Base-by-base conservation (phyloP, 2,888 invertebrate genomes). In the Thera britannica region DNA sequence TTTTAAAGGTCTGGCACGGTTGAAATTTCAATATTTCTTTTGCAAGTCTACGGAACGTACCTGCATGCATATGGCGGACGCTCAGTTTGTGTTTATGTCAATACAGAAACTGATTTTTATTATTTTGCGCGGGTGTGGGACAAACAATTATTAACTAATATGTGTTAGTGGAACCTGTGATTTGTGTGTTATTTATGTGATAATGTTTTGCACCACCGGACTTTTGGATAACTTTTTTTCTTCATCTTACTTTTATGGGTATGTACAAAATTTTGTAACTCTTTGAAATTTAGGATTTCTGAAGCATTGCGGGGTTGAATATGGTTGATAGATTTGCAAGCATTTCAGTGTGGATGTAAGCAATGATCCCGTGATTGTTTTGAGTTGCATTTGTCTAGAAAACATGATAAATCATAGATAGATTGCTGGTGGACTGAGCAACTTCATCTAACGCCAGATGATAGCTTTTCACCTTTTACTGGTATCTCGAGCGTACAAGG, bases 51-150 rank as follows among this genome's bases (percentile, higher is more conserved):
- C 84, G 76, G 89, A 93, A 92, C 92, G 90, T 85, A 85, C 83
- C 88, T 93, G 92, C 93, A 92, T 93, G 92, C 93, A 92, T 93
- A 93, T 93, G 93, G 93, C 93, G 91, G 90, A 92, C 88, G 90
- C 88, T 90, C 90, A 90, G 93, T 93, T 92, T 93, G 93, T 93
- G 93, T 93, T 93, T 93, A 93, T 93, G 93, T 93, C 93, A 93
- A 93, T 93, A 93, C 74, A 88, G 86, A 86, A 88, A 89, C 90
- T 91, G 90, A 92, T 90, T 92, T 90, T 87, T 86, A 87, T 82
- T 85, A 88, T 91, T 75, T 92, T 92, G 87, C 92, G 93, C 93
- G 93, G 93, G 93, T 92, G 93, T 92, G 90, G 88, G 90, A 86
- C 87, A 86, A 83, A 84, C 84, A 85, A 86, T 86, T 81, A 83